Conservation (phyloP, 2,113 vertebrate genomes). For the Donacobius atricapilla region DNA sequence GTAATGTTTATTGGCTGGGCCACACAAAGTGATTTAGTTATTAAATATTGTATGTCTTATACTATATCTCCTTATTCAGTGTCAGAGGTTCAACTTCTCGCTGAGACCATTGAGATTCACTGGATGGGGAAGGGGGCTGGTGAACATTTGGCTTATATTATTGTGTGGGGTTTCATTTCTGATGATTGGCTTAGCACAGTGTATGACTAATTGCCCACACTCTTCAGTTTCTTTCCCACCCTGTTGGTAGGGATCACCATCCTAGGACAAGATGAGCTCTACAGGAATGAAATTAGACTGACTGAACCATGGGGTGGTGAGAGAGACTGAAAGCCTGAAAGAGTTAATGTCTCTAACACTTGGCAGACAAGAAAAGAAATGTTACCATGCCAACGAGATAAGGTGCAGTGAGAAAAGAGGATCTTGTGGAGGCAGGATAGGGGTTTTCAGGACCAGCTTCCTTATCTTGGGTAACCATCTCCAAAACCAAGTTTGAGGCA, state of each 20-base stretch:
- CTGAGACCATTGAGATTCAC: not conserved
- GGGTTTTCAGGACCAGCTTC: not conserved
- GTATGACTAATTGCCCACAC: not conserved
- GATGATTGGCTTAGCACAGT: not conserved
- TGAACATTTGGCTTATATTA: not conserved
- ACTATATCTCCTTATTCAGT: conserved; percentile 77
- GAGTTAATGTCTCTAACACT: not conserved
- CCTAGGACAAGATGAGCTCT: not conserved
- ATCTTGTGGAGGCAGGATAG: not conserved
- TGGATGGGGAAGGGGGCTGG: not conserved
- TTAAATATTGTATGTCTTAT: conserved; percentile 81
- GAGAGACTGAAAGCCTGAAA: not conserved
- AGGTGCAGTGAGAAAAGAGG: not conserved
- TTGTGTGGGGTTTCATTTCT: not conserved
- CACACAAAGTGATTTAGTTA: conserved; percentile 75
- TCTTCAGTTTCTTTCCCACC: not conserved
- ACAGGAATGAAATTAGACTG: not conserved
- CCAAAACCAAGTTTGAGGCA: not conserved
- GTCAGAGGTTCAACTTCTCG: not conserved
- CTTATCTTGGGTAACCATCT: not conserved
- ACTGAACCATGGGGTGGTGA: not conserved
- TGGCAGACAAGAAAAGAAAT: not conserved
- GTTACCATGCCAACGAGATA: not conserved
- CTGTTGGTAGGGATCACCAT: not conserved
- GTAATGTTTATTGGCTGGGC: conserved; percentile 76